These are phyloP conservation scores for Actinia tenebrosa DNA, from an alignment of 64 coral and sea anemone species.

Conservation along the genomic window DNA sequence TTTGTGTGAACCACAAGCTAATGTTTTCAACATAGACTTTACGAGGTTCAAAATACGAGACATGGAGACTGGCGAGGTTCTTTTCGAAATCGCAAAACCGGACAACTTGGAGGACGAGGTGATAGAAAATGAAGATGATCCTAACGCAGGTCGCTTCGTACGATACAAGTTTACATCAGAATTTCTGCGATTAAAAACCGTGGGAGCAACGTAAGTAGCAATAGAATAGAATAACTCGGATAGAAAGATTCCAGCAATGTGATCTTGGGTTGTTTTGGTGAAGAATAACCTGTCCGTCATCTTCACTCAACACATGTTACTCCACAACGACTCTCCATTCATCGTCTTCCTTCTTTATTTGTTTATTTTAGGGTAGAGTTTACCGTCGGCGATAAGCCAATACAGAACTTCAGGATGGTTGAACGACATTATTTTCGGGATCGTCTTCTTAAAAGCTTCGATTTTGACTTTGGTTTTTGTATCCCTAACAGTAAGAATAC, in stretches of 20 bases:
- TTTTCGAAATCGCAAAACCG: constrained; percentile 98
- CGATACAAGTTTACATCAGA: constrained; percentile 95
- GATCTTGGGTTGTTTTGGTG: neutral
- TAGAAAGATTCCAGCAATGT: neutral
- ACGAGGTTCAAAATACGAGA: constrained; percentile 97
- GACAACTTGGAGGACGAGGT: constrained; percentile 79
- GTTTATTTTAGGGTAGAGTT: constrained; percentile 89
- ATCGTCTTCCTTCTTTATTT: neutral
- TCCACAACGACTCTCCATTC: neutral
- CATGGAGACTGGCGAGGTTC: constrained; percentile 79
- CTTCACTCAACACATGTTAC: neutral
- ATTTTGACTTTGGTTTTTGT: constrained; percentile 98
- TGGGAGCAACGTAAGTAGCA: constrained; percentile 94
- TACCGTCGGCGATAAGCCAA: constrained; percentile 87
- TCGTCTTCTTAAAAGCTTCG: constrained; percentile 90
- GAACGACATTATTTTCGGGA: constrained; percentile 94
- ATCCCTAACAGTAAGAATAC: constrained; percentile 99
- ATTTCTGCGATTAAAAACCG: constrained; percentile 85
- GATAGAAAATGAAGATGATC: constrained; percentile 88
- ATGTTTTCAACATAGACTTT: constrained; percentile 95
- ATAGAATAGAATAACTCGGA: neutral
- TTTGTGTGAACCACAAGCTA: constrained; percentile 89
- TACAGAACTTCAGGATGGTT: constrained; percentile 97
- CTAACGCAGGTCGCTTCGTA: constrained; percentile 93
- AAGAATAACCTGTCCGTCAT: neutral